Evolutionary conservation across 1,140 invertebrate species (phyloP).

Genomic region (Pinna nobilis): DNA sequence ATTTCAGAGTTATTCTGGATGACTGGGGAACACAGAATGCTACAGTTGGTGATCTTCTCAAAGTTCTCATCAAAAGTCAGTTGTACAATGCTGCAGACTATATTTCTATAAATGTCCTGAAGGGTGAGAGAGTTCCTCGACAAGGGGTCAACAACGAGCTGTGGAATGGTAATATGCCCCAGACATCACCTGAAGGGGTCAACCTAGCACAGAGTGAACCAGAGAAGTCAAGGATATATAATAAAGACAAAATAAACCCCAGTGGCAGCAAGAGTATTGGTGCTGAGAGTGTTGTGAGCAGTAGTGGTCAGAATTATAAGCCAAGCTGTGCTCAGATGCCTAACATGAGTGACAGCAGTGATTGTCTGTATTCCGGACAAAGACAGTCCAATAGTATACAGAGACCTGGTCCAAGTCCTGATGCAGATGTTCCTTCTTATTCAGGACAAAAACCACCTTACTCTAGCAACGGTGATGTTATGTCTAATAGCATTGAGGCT

Average conservation of each 20-base stretch:
- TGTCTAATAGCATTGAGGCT: slow-evolving; percentile 32
- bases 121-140: slow-evolving; percentile 25
- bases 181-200: background rate
- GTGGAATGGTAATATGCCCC: background rate
- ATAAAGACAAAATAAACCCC: background rate
- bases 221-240: background rate
- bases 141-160: background rate
- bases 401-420: no score
- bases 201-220: background rate
- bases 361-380: background rate
- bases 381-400: background rate
- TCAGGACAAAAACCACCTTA: no score
- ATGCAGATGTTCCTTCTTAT: no score
- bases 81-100: slow-evolving; percentile 58
- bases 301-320: background rate
- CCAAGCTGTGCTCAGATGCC: background rate
- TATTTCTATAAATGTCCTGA: slow-evolving; percentile 50
- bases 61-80: slow-evolving; percentile 42
- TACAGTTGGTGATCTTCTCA: slow-evolving; percentile 55
- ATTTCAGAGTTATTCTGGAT: slow-evolving; percentile 41
- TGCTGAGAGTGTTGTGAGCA: background rate
- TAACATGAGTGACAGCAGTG: background rate
- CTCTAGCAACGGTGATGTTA: slow-evolving; percentile 3
- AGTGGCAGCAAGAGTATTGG: background rate
- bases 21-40: slow-evolving; percentile 67